Evolutionary conservation across 2,113 vertebrate genomes (phyloP).

Genomic region (Fulica atra): DNA sequence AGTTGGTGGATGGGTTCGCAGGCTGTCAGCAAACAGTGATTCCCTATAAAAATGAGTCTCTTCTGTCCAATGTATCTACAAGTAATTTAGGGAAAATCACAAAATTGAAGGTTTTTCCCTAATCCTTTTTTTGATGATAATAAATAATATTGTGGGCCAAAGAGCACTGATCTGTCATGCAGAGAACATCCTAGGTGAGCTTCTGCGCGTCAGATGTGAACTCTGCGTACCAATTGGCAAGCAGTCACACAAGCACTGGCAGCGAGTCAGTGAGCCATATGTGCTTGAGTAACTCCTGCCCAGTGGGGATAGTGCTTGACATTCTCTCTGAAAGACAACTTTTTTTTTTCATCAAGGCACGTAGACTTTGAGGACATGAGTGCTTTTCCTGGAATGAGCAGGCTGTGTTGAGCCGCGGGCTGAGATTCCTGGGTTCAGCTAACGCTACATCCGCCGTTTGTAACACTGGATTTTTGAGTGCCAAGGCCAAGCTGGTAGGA

Average conservation of each 20-base stretch:
- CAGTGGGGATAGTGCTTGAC: not conserved
- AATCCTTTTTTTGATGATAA: not conserved
- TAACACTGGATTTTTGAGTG: not conserved
- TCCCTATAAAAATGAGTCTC: not conserved
- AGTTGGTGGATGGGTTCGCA: not conserved
- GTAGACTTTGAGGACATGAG: not conserved
- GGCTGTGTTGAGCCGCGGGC: not conserved
- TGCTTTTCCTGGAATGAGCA: conserved; percentile 15
- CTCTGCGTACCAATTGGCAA: not conserved
- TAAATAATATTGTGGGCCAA: not conserved
- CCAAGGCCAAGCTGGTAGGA: not conserved
- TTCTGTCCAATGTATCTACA: not conserved
- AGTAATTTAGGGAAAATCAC: not conserved
- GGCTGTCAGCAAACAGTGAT: not conserved
- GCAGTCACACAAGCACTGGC: not conserved
- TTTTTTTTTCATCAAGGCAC: conserved; percentile 22
- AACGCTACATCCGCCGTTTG: accelerated
- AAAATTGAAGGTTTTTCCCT: not conserved
- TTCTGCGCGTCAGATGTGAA: not conserved
- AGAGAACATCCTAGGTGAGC: not conserved
- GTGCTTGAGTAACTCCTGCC: not conserved
- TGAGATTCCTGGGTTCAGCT: not conserved
- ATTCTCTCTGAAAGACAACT: not conserved
- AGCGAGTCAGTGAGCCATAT: not conserved
- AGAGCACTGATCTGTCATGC: not conserved